phyloP scores from a whole-genome alignment of 2,797 vertebrate genomes.

The Galago senegalensis region DNA sequence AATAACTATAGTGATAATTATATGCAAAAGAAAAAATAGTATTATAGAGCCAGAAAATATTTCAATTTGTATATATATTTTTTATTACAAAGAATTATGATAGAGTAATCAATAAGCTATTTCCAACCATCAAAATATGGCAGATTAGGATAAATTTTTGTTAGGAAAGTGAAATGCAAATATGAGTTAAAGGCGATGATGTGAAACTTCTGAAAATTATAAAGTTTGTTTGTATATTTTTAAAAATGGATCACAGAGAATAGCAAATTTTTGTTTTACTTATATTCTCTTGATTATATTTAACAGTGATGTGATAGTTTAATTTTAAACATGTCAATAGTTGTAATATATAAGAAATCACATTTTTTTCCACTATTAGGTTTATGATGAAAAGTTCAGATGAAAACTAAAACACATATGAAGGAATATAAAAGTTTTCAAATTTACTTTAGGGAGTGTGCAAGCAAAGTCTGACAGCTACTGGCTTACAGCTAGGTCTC shows the following conservation, averaged over 20 bases:
- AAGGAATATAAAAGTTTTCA: conserved; percentile 1
- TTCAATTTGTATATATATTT: conserved; percentile 51
- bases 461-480: neutral
- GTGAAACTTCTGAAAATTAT: neutral
- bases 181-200: neutral
- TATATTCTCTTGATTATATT: neutral
- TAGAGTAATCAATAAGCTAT: neutral
- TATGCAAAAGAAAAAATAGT: neutral
- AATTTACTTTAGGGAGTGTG: conserved; percentile 30
- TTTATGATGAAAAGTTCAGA: conserved; percentile 34
- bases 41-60: conserved; percentile 5
- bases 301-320: conserved; percentile 19
- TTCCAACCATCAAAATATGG: conserved; percentile 37
- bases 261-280: neutral
- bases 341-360: neutral
- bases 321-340: conserved; percentile 24
- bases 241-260: neutral
- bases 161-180: neutral
- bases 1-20: neutral
- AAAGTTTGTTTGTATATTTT: neutral
- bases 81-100: conserved; percentile 29
- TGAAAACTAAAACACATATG: conserved; percentile 39
- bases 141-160: conserved; percentile 11
- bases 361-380: conserved; percentile 8
- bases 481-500: neutral